Percentiles rank a stretch among this genome's conserved stretches.
Conservation (phyloP, 2,797 vertebrate genomes). For the Helarctos malayanus region DNA sequence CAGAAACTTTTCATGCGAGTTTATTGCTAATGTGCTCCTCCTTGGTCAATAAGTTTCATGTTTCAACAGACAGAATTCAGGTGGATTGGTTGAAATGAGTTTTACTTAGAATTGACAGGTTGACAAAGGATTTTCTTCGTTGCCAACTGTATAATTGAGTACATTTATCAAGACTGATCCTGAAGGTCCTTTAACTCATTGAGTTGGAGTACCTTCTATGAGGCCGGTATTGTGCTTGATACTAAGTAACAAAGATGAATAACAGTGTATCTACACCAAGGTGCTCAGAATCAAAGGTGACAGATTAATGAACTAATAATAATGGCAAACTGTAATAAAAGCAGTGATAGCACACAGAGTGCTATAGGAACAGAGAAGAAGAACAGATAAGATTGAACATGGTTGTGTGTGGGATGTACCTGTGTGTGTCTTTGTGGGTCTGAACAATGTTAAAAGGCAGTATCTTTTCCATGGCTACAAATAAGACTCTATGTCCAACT, state of each 20-base stretch:
- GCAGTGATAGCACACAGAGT: not conserved
- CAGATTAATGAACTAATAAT: conserved; percentile 57
- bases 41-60: conserved; percentile 65
- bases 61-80: conserved; percentile 64
- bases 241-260: conserved; percentile 29
- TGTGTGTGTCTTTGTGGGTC: not conserved
- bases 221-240: not conserved
- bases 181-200: conserved; percentile 40
- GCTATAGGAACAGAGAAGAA: conserved; percentile 34
- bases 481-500: not conserved
- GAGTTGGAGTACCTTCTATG: not conserved
- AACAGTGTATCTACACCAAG: not conserved
- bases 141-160: conserved; percentile 22
- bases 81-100: conserved; percentile 63
- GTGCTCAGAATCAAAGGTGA: conserved; percentile 13
- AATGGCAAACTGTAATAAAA: conserved; percentile 19
- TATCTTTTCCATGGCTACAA: conserved; percentile 35
- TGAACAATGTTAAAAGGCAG: conserved; percentile 24
- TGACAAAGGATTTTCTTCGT: conserved; percentile 56
- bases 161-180: conserved; percentile 51
- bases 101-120: conserved; percentile 66
- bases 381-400: not conserved
- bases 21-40: conserved; percentile 70
- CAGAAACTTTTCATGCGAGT: conserved; percentile 60
- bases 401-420: not conserved